Conservation (phyloP, 2,888 invertebrate species). For the Adineta ricciae region DNA sequence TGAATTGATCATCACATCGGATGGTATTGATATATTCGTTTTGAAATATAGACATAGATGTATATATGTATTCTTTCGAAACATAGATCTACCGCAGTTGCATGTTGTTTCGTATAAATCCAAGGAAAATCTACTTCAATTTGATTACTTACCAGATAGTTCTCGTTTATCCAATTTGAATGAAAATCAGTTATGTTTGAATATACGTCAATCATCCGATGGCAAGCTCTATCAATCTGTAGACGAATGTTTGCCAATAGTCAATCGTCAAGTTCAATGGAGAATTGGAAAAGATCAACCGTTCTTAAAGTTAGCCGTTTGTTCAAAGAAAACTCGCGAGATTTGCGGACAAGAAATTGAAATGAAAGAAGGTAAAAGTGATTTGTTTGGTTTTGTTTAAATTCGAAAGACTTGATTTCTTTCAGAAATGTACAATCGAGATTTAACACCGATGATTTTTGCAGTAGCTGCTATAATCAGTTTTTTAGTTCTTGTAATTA, state of each 20-base stretch:
- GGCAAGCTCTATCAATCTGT: background rate
- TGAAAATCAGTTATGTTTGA: background rate
- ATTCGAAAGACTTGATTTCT: background rate
- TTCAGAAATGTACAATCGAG: background rate
- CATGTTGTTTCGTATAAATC: background rate
- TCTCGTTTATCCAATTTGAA: background rate
- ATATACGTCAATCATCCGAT: conserved; percentile 6
- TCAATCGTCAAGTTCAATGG: background rate
- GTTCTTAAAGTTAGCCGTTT: background rate
- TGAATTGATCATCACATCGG: background rate
- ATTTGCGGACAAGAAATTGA: conserved; percentile 8
- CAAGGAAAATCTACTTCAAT: background rate
- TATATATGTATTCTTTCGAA: background rate
- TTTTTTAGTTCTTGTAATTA: background rate
- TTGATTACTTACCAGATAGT: conserved; percentile 3
- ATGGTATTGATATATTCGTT: background rate
- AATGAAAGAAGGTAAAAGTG: background rate
- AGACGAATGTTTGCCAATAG: background rate
- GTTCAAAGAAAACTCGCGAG: background rate
- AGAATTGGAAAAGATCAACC: background rate
- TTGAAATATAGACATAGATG: too few relatives aligned
- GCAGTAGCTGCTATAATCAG: background rate
- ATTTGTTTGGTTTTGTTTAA: too few relatives aligned
- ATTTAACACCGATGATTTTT: background rate
- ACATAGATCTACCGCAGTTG: background rate